Base-by-base conservation (phyloP, 1,140 invertebrate genomes). In the Limonius californicus region DNA sequence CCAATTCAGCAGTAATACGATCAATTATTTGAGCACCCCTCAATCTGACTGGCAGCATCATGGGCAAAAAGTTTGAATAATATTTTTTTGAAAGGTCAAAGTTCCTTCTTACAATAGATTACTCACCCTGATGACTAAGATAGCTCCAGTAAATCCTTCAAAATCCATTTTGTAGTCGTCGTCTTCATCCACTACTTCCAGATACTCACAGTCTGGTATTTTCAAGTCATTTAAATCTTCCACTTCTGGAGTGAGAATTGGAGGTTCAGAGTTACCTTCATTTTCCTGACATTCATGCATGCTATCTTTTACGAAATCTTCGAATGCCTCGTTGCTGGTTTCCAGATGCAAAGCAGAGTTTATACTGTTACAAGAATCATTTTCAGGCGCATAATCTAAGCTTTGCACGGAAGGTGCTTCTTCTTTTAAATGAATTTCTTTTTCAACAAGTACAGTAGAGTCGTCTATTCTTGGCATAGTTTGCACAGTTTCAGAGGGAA, bases 121-220 rank as follows among this genome's bases (percentile, higher is more conserved):
- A 57, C 39, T 23, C 18, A 62, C 61, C 23, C 43, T 62, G 21
- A 62, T 53, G 58, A 50, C 42, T 50, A 62, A 58, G n/a, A 53
- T 50, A 20, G 45, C 27, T 53, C 61, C 61, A 12, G 42, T 57
- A 35, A 62, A 57, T 27, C 16, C 32, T 23, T 53, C 32, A 58
- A 62, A 62, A 50, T 50, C 43, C 27, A 59, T 20, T 50, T 12
- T 14, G n/a, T 39, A 39, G 2, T 39, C n/a, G 2, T 12, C n/a
- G n/a, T 39, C 35, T 39, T 39, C 11, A 39, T 39, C 1, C n/a
- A 39, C 8, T 6, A n/a, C 11, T 39, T 14, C 35, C n/a, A 39
- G 3, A 14, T 12, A 11, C 2, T 12, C 2, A 6, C 35, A 12
- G n/a, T 12, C n/a, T 11, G 8, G 7, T 6, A 12, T n/a, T 39